Base-by-base conservation (phyloP, 2,797 vertebrate species). In the Petrocephalus sullivani region DNA sequence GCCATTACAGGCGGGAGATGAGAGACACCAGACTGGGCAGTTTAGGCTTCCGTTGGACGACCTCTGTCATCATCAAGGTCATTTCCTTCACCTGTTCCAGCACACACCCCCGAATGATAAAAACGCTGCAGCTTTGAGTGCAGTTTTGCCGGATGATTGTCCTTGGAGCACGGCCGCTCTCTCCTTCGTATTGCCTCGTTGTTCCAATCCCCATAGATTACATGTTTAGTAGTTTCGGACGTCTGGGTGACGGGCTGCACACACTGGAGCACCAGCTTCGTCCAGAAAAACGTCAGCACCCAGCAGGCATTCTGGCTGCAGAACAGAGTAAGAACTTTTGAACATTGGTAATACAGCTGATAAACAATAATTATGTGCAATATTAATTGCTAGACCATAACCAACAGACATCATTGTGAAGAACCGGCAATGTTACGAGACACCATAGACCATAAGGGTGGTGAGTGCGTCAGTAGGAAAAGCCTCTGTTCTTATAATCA, bases 1-100 rank as follows among this genome's bases (percentile, higher is more conserved):
- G 94, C 95, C 95, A 95, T 94, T 94, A 94, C 91, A 91, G 93
- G 93, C 94, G 93, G 95, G 92, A 94, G 94, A 95, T 94, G 92
- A 92, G 93, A 94, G 92, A 92, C 93, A 94, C 93, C 92, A 87
- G 89, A 90, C 93, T 94, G 94, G 95, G 92, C 90, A 92, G 90
- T 93, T 78, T 41, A 58, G 21, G 51, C 6, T 21, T 49, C 33
- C 71, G 57, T 60, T 85, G 28, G 14, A 14, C 58, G 82, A 53
- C 41, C 46, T 64, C 60, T 58, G 56, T 92, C 91, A 92, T 92
- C 94, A 91, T 91, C 93, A 95, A 96, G 95, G 95, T 96, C 94
- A 92, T 91, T 89, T 91, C 87, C 90, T 93, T 93, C 90, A 93
- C 41, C 78, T 41, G 2, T 7, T 21, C 7, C 46, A 51, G 7